Conservation (phyloP, 2,797 vertebrate genomes). For the Cyclopterus lumpus region DNA sequence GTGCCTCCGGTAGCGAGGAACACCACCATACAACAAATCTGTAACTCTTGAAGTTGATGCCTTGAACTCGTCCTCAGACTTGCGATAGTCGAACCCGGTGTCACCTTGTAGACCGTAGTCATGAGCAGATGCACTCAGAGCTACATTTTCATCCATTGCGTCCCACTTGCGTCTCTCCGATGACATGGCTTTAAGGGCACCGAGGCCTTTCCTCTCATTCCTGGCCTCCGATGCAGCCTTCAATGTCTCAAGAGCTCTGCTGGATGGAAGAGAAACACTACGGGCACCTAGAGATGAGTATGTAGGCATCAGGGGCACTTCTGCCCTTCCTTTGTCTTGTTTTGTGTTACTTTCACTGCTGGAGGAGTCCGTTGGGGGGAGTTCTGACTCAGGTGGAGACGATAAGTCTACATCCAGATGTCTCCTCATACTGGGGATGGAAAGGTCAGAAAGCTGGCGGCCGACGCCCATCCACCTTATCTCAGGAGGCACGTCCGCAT, state of each 20-base stretch:
- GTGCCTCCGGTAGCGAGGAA: conserved; percentile 56
- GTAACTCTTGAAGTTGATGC: conserved; percentile 27
- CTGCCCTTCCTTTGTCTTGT: conserved; percentile 12
- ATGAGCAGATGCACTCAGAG: background rate
- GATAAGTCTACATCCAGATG: background rate
- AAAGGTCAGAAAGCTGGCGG: conserved; percentile 30
- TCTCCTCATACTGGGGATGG: conserved; percentile 21
- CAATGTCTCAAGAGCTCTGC: conserved; percentile 41
- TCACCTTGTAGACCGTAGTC: conserved; percentile 5
- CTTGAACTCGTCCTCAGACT: conserved; percentile 1
- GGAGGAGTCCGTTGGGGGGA: background rate
- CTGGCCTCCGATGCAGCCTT: conserved; percentile 5
- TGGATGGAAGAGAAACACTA: conserved; percentile 11
- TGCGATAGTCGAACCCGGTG: conserved; percentile 4
- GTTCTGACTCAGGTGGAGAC: conserved; percentile 10
- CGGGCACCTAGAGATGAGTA: conserved; percentile 27
- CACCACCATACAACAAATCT: conserved; percentile 28
- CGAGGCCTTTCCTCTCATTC: conserved; percentile 61
- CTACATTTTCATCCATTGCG: background rate
- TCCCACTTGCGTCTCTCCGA: conserved; percentile 68
- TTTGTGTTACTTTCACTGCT: conserved; percentile 36
- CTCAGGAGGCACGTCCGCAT: conserved; percentile 36
- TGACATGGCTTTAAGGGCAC: conserved; percentile 72
- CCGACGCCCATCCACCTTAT: conserved; percentile 54
- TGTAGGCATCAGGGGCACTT: conserved; percentile 23